Conservation (phyloP, 2,113 vertebrate species). For the Rhodinocichla rosea region DNA sequence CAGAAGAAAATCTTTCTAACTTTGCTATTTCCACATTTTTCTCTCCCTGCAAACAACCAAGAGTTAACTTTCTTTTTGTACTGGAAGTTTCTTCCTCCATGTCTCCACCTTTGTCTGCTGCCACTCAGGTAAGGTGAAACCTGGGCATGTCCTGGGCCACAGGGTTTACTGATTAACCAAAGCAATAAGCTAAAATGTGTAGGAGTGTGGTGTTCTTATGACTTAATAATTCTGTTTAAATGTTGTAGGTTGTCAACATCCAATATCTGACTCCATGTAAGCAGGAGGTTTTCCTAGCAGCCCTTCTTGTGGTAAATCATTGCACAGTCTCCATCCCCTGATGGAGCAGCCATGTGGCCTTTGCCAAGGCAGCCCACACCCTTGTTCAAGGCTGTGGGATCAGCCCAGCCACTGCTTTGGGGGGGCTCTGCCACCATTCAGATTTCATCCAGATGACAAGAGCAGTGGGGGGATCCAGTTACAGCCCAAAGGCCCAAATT, state of each 20-base stretch:
- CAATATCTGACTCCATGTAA: background rate
- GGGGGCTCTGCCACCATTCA: background rate
- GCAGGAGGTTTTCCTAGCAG: background rate
- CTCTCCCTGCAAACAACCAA: background rate
- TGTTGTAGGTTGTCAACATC: background rate
- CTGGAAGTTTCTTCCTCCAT: background rate
- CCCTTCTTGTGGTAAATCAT: background rate
- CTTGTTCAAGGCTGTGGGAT: background rate
- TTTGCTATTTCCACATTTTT: background rate
- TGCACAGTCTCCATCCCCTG: background rate
- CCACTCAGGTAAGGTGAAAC: background rate
- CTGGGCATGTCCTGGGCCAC: background rate
- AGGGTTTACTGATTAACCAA: background rate
- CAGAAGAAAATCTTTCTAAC: constrained; percentile 4
- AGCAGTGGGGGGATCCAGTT: background rate
- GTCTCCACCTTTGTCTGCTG: background rate
- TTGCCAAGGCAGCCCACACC: background rate
- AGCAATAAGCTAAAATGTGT: background rate
- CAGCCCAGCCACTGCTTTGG: background rate
- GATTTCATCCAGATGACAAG: background rate
- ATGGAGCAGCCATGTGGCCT: background rate
- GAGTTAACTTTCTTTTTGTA: background rate
- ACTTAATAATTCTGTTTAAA: background rate
- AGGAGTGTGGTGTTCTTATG: background rate
- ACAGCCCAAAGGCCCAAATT: background rate